Evolutionary conservation across 2,888 invertebrate species (phyloP), one percentile per base, ranked within the genome.

Genomic region (Andrena fulva): DNA sequence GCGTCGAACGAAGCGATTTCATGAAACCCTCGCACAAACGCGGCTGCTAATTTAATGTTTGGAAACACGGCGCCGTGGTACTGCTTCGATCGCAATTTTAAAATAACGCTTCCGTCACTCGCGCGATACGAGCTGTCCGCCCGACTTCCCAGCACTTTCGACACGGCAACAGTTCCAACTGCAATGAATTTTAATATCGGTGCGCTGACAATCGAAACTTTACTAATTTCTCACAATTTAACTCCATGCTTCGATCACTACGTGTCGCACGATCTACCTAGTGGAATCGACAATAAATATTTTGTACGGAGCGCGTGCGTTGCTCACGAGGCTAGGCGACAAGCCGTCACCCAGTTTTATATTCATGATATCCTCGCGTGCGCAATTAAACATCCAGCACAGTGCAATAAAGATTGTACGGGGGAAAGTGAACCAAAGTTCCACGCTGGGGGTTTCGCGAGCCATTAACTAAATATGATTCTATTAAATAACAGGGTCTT

Each of bases 1-100:
- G 10, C 29, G 20, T 29, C 2, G 60, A 56, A 50, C 29, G 59
- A 75, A 80, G 29, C 59, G 64, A 60, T 66, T 71, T 59, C 31
- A 29, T 29, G 74, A 67, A 63, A 31, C 54, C 12, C 42, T 16
- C n/a, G 31, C 2, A 64, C 31, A 74, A 69, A 74, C 66, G 66
- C 31, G 12, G 8, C 20, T 48, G 60, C 12, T 80, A 62, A 82
- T 75, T 75, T 60, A 50, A 77, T 77, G 50, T 77, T 66, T 50
- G 24, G 50, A 20, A 52, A 35, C 75, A 20, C 62, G n/a, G 31
- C 29, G 1, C 52, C 12, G 12, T 24, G 29, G 16, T 72, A 29
- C 31, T 33, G 56, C 20, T 35, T 31, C 35, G 24, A 33, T 35
- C 31, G 31, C 27, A 24, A 78, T 75, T 74, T 54, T 42, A 16